Evolutionary conservation across 1,140 invertebrate species (phyloP).

Genomic region (Lordiphosa collinella): DNA sequence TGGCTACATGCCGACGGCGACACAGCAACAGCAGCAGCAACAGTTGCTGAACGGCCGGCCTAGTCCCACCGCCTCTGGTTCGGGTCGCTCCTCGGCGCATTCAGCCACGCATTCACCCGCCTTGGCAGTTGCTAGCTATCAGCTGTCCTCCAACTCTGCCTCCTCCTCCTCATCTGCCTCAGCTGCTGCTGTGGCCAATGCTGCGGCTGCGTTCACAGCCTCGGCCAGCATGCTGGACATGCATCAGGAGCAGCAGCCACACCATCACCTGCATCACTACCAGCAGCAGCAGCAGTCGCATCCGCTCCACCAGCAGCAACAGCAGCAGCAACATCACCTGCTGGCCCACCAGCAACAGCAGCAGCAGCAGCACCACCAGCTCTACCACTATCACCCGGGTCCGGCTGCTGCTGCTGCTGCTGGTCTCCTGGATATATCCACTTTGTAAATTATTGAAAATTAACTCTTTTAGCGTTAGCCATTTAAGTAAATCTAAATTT

Average conservation of each 20-base stretch:
- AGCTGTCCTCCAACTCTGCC: slow-evolving; percentile 35
- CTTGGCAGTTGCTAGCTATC: slow-evolving; percentile 66
- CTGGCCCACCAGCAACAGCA: slow-evolving; percentile 45
- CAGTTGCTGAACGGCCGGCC: slow-evolving; percentile 55
- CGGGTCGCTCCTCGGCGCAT: slow-evolving; percentile 73
- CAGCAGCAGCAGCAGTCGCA: slow-evolving; percentile 34
- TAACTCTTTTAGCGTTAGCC: slow-evolving; percentile 73
- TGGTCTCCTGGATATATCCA: slow-evolving; percentile 78
- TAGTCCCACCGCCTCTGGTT: slow-evolving; percentile 71
- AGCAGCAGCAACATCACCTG: slow-evolving; percentile 46
- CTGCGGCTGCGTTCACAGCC: slow-evolving; percentile 37
- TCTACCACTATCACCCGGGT: slow-evolving; percentile 52
- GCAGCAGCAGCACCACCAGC: slow-evolving; percentile 51
- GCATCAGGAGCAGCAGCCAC: slow-evolving; percentile 51
- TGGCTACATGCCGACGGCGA: slow-evolving; percentile 40
- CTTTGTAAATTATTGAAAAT: slow-evolving; percentile 78
- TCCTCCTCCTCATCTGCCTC: slow-evolving; percentile 18
- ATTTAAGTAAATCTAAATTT: slow-evolving; percentile 24
- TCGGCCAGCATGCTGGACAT: slow-evolving; percentile 73
- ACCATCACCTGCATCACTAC: slow-evolving; percentile 36
- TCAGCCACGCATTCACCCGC: slow-evolving; percentile 74
- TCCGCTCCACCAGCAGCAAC: slow-evolving; percentile 45
- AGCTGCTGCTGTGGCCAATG: slow-evolving; percentile 25
- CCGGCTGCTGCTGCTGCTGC: slow-evolving; percentile 46
- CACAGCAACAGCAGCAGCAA: slow-evolving; percentile 48